Percentiles rank a stretch among this genome's conserved stretches.
These are phyloP conservation scores for Chalcis sispes DNA, from an alignment of 2,888 invertebrate species.

Conservation along the genomic window DNA sequence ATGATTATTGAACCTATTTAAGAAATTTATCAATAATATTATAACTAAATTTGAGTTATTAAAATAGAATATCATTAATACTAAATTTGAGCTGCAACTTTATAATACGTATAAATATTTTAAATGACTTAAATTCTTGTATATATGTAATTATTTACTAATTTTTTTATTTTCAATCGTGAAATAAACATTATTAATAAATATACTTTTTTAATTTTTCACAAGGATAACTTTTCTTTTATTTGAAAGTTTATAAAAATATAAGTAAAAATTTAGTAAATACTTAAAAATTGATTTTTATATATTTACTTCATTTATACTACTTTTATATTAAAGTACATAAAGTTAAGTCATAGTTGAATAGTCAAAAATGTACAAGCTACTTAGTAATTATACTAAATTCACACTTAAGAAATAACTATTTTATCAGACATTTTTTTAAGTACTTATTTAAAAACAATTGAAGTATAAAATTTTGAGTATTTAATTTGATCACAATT, in stretches of 20 bases:
- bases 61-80: conserved; percentile 16
- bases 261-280: not conserved
- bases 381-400: not conserved
- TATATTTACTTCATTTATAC: too few relatives aligned
- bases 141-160: not conserved
- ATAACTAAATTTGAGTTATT: not conserved
- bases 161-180: conserved; percentile 9
- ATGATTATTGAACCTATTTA: conserved; percentile 32
- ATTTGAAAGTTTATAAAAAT: not conserved
- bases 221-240: not conserved
- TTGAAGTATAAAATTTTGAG: too few relatives aligned
- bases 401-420: not conserved
- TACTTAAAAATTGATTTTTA: not conserved
- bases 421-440: not conserved
- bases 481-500: too few relatives aligned
- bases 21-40: conserved; percentile 16
- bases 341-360: too few relatives aligned
- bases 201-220: not conserved
- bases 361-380: not conserved
- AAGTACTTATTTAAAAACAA: not conserved
- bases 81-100: conserved; percentile 17
- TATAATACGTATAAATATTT: not conserved
- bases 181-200: conserved; percentile 11
- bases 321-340: too few relatives aligned
- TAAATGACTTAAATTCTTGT: conserved; percentile 16